Percentiles rank a stretch among this genome's conserved stretches.
These are phyloP conservation scores for Ranitomeya imitator DNA, from an alignment of 2,113 vertebrate genomes.

Conservation along the genomic window DNA sequence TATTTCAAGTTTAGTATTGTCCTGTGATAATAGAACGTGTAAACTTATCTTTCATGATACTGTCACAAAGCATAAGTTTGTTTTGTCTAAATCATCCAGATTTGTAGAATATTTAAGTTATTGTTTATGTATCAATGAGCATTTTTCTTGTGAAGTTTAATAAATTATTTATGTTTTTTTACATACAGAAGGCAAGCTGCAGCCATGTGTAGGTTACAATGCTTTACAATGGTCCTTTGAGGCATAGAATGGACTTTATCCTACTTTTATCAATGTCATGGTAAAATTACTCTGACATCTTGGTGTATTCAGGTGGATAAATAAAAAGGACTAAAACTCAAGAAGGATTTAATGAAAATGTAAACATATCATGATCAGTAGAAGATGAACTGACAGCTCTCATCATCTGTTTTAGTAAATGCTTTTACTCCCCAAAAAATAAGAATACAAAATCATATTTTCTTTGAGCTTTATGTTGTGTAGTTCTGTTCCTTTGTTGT, in stretches of 20 bases:
- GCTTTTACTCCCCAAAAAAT: too few species aligned
- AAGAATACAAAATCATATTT: too few species aligned
- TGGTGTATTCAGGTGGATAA: constrained; percentile 25
- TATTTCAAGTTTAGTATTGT: too few species aligned
- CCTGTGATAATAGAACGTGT: too few species aligned
- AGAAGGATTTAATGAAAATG: neutral
- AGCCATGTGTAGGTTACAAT: neutral
- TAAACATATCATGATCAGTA: neutral
- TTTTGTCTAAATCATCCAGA: too few species aligned
- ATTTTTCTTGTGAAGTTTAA: constrained; percentile 17
- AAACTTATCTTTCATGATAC: too few species aligned
- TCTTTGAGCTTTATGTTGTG: too few species aligned
- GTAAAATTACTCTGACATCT: constrained; percentile 44
- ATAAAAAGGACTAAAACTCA: neutral
- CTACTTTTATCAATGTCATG: constrained; percentile 27
- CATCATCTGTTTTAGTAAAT: neutral
- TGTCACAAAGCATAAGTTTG: too few species aligned
- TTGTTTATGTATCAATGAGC: constrained; percentile 45
- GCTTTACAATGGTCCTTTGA: constrained; percentile 27
- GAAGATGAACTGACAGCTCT: neutral
- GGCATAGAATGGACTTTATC: constrained; percentile 32
- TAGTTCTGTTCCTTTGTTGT: too few species aligned
- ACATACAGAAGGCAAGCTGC: neutral
- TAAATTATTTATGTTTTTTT: constrained; percentile 39
- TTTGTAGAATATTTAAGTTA: constrained; percentile 4